Percentiles rank a stretch among this genome's conserved stretches.
Conservation (phyloP, 2,888 invertebrate genomes). For the Sussaba pulchella region DNA sequence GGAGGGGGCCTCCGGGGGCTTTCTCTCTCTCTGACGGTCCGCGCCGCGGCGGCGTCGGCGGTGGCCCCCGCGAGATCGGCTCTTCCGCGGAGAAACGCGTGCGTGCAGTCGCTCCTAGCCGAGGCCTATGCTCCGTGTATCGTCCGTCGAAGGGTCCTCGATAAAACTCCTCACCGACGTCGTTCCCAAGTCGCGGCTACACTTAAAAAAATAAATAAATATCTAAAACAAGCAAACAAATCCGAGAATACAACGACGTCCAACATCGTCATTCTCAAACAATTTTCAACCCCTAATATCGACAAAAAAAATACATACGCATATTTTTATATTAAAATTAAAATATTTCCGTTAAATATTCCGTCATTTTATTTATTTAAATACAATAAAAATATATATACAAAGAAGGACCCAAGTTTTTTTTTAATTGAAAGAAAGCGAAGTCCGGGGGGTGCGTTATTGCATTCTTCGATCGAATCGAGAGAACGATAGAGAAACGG, state of each 20-base stretch:
- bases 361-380: too few species aligned
- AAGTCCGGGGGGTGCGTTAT: not conserved
- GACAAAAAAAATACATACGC: not conserved
- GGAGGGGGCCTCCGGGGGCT: constrained; percentile 73
- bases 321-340: too few species aligned
- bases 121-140: constrained; percentile 79
- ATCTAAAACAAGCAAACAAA: too few species aligned
- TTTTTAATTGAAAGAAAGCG: not conserved
- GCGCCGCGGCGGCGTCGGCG: constrained; percentile 27
- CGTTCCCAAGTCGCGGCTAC: too few species aligned
- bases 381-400: not conserved
- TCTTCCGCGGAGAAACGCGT: constrained; percentile 80
- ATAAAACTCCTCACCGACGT: constrained; percentile 15
- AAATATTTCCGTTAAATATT: too few species aligned
- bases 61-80: constrained; percentile 73
- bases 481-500: not conserved
- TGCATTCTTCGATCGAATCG: not conserved
- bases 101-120: constrained; percentile 83
- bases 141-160: constrained; percentile 78
- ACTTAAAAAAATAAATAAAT: too few species aligned
- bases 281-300: too few species aligned
- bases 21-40: constrained; percentile 42
- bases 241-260: too few species aligned
- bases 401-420: too few species aligned
- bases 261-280: constrained; percentile 13